Base-by-base conservation (phyloP, 2,113 vertebrate species). In the Nanorana parkeri region DNA sequence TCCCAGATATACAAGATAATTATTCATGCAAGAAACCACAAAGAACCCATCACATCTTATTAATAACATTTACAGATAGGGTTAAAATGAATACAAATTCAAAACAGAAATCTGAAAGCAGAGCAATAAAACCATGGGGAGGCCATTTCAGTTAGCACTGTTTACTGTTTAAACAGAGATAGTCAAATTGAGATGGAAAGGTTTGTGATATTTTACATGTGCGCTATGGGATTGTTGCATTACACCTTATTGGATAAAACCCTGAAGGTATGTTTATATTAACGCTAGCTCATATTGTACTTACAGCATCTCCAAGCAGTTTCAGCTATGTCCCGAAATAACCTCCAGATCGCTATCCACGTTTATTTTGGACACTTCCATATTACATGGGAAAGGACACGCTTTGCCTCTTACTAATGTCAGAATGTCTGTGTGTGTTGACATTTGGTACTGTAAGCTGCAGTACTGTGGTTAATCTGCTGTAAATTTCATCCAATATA, bases 1-100 rank as follows among this genome's bases (percentile, higher is more conserved):
- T 21, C 63, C 13, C 29, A 52, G 36, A 77, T 63, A 20, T 23
- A 54, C 17, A 77, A 47, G 60, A 77, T 19, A 64, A 78, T 68
- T 56, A 66, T 54, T 78, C 20, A 78, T 21, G 41, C 26, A 68
- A 23, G 52, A 68, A 66, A 77, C 17, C 2, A n/a, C 10, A 7
- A 28, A 15, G 11, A 8, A 66, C 7, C 41, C 17, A 64, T 55
- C 63, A 23, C 55, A 24, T 55, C 23, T 56, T 24, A 78, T 29
- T 32, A 17, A 55, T 36, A 36, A 32, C 32, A 8, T 32, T 20
- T 24, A 13, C 15, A 55, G 61, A 55, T 17, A 68, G 10, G 23
- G 51, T 20, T 19, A 54, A 66, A 56, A 32, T 19, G 6, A 66
- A 17, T 7, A 21, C 55, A 17, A 63, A 32, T n/a, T 23, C 26